These are phyloP conservation scores for Hoplodrina blanda DNA, from an alignment of 2,888 invertebrate species.

Conservation along the genomic window DNA sequence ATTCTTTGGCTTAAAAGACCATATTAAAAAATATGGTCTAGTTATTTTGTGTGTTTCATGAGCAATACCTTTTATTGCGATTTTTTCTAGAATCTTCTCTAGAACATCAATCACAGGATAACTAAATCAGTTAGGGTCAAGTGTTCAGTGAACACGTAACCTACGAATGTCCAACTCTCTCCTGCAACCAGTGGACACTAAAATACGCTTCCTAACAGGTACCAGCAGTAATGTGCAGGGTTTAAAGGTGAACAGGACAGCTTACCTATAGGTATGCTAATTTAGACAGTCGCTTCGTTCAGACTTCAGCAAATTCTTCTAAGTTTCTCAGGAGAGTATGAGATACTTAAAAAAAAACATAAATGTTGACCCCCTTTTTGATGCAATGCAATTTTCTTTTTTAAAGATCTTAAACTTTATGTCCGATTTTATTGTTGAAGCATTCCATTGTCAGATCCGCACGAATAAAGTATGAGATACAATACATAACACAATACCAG, in stretches of 20 bases:
- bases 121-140: not conserved
- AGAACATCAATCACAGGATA: no score
- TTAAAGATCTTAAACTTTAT: no score
- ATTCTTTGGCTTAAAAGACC: no score
- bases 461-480: no score
- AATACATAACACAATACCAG: not conserved
- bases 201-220: not conserved
- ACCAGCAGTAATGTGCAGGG: conserved; percentile 1
- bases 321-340: not conserved
- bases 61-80: no score
- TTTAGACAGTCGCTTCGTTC: not conserved
- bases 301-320: not conserved
- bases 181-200: not conserved
- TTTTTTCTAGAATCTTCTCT: no score
- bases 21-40: no score
- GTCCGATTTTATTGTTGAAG: no score
- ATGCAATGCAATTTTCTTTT: no score
- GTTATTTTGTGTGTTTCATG: no score
- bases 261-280: not conserved
- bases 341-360: not conserved
- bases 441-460: no score
- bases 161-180: not conserved
- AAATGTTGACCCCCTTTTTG: no score
- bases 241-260: conserved; percentile 8
- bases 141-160: not conserved